Base-by-base conservation (phyloP, 2,888 invertebrate species). In the Drosophila setosimentum region DNA sequence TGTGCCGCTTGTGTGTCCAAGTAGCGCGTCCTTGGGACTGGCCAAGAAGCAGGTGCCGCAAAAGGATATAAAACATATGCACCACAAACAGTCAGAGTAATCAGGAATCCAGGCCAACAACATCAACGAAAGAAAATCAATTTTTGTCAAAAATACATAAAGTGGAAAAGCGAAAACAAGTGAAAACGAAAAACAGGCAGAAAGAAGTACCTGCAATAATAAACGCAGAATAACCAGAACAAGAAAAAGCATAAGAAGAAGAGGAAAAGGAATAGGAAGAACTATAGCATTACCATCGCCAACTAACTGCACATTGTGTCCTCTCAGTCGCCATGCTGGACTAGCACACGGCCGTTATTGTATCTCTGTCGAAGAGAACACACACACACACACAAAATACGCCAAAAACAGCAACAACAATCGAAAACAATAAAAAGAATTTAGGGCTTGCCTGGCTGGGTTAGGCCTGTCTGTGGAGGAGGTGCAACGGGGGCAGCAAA, bases 391-490 rank as follows among this genome's bases (percentile, higher is more conserved):
- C 42, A 55, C 13, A 33, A 53, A 67, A 30, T 49, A 45, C 21
- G 16, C 35, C 13, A 63, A 42, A 67, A 57, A 55, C 32, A 62
- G 35, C 29, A 61, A 48, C 27, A 62, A 53, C 16, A 49, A 58
- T 16, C 24, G 24, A 66, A 37, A 13, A 42, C 21, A 18, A 35
- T 32, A 40, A 40, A 50, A 40, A 35, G 21, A 57, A 55, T 55
- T 75, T 65, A 73, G 68, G 64, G 65, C 64, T 77, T 83, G 60
- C 70, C 79, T 82, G 92, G 78, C 73, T 78, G 93, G 93, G 93
- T 92, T 92, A 91, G 93, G 93, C 93, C 93, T 89, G 90, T 82
- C 87, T 88, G 90, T 92, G 92, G 73, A 73, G 89, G 93, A 93
- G 93, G 93, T 93, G 92, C 90, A 92, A 89, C 91, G 92, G 92